phyloP scores from a whole-genome alignment of 2,888 invertebrate species.

The Drosophila meridionalis region DNA sequence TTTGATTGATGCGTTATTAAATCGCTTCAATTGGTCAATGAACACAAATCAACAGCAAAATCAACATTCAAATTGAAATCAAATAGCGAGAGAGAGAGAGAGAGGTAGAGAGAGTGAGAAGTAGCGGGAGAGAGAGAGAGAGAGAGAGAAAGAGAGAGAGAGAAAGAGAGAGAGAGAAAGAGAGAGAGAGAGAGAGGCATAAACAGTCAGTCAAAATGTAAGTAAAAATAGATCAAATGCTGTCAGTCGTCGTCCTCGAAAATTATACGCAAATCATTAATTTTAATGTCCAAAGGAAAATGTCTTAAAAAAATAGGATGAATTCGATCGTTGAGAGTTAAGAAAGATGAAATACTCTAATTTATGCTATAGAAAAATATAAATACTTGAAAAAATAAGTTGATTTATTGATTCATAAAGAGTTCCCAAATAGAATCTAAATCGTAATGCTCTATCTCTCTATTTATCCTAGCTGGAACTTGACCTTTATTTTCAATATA shows the following conservation, averaged over 20 bases:
- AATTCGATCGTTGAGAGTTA: background rate
- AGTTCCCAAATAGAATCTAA: too few relatives aligned
- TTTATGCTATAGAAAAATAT: background rate
- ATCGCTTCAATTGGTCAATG: conserved; percentile 42
- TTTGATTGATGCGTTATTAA: conserved; percentile 67
- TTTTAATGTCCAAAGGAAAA: conserved; percentile 48
- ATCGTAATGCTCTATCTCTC: too few relatives aligned
- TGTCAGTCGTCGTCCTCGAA: conserved; percentile 20
- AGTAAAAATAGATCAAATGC: conserved; percentile 27
- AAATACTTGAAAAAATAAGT: too few relatives aligned
- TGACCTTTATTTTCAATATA: too few relatives aligned
- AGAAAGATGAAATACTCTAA: background rate
- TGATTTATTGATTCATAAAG: too few relatives aligned
- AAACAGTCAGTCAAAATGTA: background rate
- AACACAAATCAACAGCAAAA: conserved; percentile 35
- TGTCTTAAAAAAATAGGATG: conserved; percentile 1
- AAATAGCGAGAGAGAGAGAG: background rate
- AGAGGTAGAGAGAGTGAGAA: background rate
- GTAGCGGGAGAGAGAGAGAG: background rate
- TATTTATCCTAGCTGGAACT: too few relatives aligned
- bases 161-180: background rate
- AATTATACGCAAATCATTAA: conserved; percentile 58
- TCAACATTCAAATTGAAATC: conserved; percentile 22
- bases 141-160: background rate
- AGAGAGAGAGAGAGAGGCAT: background rate